Percentiles rank a stretch among this genome's conserved stretches.
Evolutionary conservation across 2,888 invertebrate species (phyloP).

Genomic region (Ceramica pisi): DNA sequence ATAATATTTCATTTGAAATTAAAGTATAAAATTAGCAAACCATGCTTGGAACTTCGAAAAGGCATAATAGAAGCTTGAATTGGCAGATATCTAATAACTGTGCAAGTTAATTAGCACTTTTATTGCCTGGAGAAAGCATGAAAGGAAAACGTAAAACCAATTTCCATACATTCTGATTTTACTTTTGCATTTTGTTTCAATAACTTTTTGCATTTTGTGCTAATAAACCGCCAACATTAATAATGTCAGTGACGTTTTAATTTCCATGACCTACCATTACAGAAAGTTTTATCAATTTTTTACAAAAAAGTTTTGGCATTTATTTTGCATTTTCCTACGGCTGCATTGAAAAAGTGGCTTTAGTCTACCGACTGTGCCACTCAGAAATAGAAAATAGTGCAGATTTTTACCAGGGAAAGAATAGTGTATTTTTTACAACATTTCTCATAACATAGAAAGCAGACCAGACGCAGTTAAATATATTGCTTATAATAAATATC

Average conservation of each 20-base stretch:
- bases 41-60: too few relatives aligned
- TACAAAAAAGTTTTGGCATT: background rate
- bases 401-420: too few relatives aligned
- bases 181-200: constrained; percentile 16
- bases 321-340: too few relatives aligned
- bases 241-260: background rate
- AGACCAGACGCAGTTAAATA: too few relatives aligned
- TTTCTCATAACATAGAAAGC: too few relatives aligned
- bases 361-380: too few relatives aligned
- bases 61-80: too few relatives aligned
- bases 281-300: background rate
- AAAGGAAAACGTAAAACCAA: constrained; percentile 18
- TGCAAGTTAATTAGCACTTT: constrained; percentile 6
- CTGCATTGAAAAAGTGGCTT: too few relatives aligned
- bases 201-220: too few relatives aligned
- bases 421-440: too few relatives aligned
- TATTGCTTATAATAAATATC: too few relatives aligned
- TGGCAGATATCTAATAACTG: background rate
- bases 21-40: background rate
- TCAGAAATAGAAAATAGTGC: too few relatives aligned
- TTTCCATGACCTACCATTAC: background rate
- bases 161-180: background rate
- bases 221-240: background rate
- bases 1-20: background rate
- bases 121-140: constrained; percentile 11